phyloP scores from a whole-genome alignment of 2,888 invertebrate species.

The Chalcosyrphus nemorum region DNA sequence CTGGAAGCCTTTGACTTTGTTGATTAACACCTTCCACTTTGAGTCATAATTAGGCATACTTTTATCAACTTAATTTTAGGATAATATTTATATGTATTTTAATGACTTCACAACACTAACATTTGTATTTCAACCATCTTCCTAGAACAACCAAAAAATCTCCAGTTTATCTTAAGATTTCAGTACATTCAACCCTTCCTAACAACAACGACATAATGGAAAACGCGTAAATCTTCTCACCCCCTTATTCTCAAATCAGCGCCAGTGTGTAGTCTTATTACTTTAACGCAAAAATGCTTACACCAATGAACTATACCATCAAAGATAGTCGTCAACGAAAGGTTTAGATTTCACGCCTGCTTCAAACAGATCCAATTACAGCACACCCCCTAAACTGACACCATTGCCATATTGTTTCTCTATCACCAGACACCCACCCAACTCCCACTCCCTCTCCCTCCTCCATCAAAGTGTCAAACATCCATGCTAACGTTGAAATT shows the following conservation, averaged over 20 bases:
- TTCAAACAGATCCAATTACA: slow-evolving; percentile 6
- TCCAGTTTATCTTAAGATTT: too few relatives aligned
- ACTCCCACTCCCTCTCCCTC: neutral
- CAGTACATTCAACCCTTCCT: too few relatives aligned
- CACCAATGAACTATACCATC: neutral
- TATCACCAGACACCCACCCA: neutral
- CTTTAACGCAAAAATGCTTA: neutral
- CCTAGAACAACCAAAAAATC: too few relatives aligned
- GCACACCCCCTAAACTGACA: neutral
- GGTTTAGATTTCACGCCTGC: neutral
- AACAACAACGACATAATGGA: too few relatives aligned
- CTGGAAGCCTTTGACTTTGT: too few relatives aligned
- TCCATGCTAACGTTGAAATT: slow-evolving; percentile 15
- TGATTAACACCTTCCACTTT: too few relatives aligned
- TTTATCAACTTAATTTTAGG: too few relatives aligned
- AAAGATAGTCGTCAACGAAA: neutral
- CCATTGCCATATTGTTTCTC: slow-evolving; percentile 6
- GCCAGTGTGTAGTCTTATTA: neutral
- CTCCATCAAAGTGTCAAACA: neutral
- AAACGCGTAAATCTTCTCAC: neutral
- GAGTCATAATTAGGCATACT: too few relatives aligned
- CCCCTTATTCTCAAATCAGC: neutral
- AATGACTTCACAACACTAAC: too few relatives aligned
- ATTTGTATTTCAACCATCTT: too few relatives aligned
- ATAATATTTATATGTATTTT: too few relatives aligned